Evolutionary conservation across 2,888 invertebrate species (phyloP).

Genomic region (Patella caerulea): DNA sequence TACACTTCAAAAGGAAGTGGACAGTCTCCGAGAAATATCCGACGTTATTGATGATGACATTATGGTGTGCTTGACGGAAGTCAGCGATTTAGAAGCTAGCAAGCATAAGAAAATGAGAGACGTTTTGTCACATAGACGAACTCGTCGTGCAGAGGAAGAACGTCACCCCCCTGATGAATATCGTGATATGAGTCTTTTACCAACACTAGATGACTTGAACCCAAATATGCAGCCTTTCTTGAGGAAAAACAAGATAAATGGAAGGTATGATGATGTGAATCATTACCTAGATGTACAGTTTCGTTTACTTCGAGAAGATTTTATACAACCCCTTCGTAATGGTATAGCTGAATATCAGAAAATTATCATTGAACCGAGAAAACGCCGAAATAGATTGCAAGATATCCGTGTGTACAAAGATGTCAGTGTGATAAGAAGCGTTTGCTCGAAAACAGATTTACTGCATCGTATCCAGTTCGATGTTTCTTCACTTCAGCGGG

Average conservation of each 20-base stretch:
- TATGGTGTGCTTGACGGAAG: background rate
- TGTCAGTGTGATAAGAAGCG: slow-evolving; percentile 45
- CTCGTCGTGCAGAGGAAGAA: background rate
- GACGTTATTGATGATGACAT: background rate
- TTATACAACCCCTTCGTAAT: slow-evolving; percentile 80
- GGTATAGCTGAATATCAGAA: slow-evolving; percentile 75
- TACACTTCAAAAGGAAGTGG: background rate
- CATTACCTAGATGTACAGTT: slow-evolving; percentile 85
- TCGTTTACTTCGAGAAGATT: slow-evolving; percentile 84
- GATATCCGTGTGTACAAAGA: slow-evolving; percentile 47
- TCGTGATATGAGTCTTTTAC: slow-evolving; percentile 35
- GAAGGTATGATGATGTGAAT: slow-evolving; percentile 77
- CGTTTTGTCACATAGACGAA: background rate
- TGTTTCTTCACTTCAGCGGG: slow-evolving; percentile 16
- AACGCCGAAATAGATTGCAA: background rate
- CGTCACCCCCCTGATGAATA: slow-evolving; percentile 70
- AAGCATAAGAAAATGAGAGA: background rate
- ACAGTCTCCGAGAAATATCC: background rate
- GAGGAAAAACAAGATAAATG: slow-evolving; percentile 76
- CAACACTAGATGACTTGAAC: slow-evolving; percentile 60
- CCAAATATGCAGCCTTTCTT: slow-evolving; percentile 69
- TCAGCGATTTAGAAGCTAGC: background rate
- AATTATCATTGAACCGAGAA: slow-evolving; percentile 45
- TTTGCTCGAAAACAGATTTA: slow-evolving; percentile 44
- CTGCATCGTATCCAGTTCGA: slow-evolving; percentile 46